These are phyloP conservation scores for Cacoxenus indagator DNA, from an alignment of 2,888 invertebrate species.

Conservation along the genomic window DNA sequence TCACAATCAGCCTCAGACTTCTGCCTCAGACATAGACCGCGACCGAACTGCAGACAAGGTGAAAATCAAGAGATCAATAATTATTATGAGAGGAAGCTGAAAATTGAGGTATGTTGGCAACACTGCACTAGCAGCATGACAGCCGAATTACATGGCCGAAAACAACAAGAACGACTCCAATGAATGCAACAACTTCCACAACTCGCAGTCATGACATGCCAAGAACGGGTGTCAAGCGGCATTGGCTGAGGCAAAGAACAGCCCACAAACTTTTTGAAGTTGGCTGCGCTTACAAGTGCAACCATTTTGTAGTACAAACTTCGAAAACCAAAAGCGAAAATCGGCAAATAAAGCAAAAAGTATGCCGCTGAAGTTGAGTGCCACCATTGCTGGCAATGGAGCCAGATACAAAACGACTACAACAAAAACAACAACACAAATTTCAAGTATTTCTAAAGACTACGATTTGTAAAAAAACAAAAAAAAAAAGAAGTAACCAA, in stretches of 20 bases:
- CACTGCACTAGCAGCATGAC: conserved; percentile 33
- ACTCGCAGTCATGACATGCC: not conserved
- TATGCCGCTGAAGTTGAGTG: conserved; percentile 4
- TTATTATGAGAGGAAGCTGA: conserved; percentile 43
- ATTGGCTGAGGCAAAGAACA: conserved; percentile 4
- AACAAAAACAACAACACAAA: not conserved
- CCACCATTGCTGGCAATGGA: conserved; percentile 5
- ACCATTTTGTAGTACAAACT: conserved; percentile 67
- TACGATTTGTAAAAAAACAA: not conserved
- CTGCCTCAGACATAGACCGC: conserved; percentile 45
- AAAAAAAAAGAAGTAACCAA: not conserved
- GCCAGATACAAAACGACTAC: not conserved
- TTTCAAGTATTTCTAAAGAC: not conserved
- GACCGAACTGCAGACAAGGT: conserved; percentile 48
- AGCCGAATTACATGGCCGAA: conserved; percentile 59
- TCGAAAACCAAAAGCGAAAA: conserved; percentile 63
- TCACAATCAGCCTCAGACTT: conserved; percentile 39
- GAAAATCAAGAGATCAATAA: conserved; percentile 68
- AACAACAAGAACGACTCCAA: conserved; percentile 43
- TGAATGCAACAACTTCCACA: not conserved
- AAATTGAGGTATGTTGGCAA: not conserved
- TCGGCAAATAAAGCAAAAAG: conserved; percentile 44
- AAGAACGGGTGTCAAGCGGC: not conserved
- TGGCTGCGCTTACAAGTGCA: conserved; percentile 57
- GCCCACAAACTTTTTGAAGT: conserved; percentile 20